Conservation (phyloP, 2,888 invertebrate species). For the Drosophila leonis region DNA sequence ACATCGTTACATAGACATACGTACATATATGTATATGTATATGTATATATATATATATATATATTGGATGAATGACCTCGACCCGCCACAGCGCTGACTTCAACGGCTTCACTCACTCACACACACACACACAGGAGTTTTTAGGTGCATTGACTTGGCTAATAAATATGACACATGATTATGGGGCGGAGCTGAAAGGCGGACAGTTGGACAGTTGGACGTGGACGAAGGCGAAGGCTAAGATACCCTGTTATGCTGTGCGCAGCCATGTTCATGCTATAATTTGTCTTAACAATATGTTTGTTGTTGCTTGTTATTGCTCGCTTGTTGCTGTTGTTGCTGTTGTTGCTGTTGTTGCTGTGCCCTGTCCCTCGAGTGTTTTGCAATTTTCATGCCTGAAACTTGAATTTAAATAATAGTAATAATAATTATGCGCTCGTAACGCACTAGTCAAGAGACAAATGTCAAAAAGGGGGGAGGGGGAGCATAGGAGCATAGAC, state of each 20-base stretch:
- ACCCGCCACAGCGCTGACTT: constrained; percentile 41
- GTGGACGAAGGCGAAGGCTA: not conserved
- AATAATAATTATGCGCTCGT: constrained; percentile 43
- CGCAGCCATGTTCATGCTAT: constrained; percentile 23
- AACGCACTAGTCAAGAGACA: constrained; percentile 47
- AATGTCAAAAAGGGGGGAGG: too few species aligned
- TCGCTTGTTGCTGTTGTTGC: not conserved
- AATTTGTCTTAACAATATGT: constrained; percentile 30
- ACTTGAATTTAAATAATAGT: constrained; percentile 51
- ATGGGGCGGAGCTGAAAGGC: constrained; percentile 15
- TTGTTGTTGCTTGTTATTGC: not conserved
- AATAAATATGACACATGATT: constrained; percentile 47
- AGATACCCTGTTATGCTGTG: constrained; percentile 25
- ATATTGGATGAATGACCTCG: constrained; percentile 57
- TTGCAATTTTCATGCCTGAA: constrained; percentile 50
- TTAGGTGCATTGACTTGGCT: constrained; percentile 55
- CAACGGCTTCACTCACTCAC: constrained; percentile 41
- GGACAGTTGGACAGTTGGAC: constrained; percentile 12
- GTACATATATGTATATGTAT: not conserved
- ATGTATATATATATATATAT: not conserved
- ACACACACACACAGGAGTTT: not conserved
- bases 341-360: constrained; percentile 8
- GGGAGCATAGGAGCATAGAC: too few species aligned
- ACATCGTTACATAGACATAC: not conserved
- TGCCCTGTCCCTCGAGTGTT: constrained; percentile 21